Conservation (phyloP, 2,797 vertebrate species). For the Hypotaenidia philippensis region DNA sequence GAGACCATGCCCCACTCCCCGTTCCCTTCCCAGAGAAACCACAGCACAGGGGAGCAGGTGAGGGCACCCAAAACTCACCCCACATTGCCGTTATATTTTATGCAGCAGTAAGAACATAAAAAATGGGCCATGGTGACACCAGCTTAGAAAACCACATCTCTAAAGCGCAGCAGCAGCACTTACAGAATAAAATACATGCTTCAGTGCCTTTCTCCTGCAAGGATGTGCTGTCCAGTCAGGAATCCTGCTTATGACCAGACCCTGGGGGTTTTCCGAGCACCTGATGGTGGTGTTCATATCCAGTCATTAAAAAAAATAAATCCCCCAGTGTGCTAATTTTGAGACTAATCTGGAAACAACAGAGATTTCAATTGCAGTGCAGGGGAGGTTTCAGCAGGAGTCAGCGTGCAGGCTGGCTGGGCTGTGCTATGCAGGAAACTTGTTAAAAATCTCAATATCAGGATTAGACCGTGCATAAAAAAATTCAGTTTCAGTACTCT, state of each 20-base stretch:
- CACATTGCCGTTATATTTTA: neutral
- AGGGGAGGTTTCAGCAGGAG: neutral
- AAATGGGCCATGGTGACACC: neutral
- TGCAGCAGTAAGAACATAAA: neutral
- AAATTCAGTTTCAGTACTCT: neutral
- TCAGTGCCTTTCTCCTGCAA: neutral
- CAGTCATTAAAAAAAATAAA: neutral
- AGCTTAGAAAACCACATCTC: neutral
- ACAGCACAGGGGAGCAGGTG: neutral
- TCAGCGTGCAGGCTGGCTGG: neutral
- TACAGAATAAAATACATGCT: neutral
- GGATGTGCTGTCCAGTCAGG: neutral
- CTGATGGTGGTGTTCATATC: neutral
- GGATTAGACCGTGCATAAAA: neutral
- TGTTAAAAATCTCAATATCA: neutral
- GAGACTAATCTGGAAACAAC: constrained; percentile 9
- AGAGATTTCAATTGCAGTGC: neutral
- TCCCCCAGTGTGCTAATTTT: neutral
- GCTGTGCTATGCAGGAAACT: neutral
- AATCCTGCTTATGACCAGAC: neutral
- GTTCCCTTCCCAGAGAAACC: neutral
- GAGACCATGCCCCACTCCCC: fast-evolving
- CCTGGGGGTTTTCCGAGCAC: neutral
- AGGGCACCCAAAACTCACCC: neutral
- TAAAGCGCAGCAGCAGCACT: neutral